Conservation (phyloP, 2,888 invertebrate genomes). For the Petrophora chlorosata region DNA sequence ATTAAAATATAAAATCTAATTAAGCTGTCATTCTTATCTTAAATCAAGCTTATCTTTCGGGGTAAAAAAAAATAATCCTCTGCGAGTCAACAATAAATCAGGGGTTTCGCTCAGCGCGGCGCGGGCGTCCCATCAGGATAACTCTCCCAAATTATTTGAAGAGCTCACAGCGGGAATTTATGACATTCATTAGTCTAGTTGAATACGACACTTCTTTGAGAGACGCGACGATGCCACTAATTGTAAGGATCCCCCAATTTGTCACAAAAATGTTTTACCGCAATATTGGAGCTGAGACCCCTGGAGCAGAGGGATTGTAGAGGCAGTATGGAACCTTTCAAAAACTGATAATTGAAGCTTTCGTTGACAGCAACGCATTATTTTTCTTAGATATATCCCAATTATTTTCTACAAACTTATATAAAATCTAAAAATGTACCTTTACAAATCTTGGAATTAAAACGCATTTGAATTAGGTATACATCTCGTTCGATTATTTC, state of each 20-base stretch:
- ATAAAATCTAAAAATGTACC: too few relatives aligned
- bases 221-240: slow-evolving; percentile 68
- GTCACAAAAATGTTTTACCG: slow-evolving; percentile 61
- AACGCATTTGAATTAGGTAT: not conserved
- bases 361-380: not conserved
- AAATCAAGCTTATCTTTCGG: slow-evolving; percentile 19
- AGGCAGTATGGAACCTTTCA: slow-evolving; percentile 4
- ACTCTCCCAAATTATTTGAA: slow-evolving; percentile 64
- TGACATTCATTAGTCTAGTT: slow-evolving; percentile 73
- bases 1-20: too few relatives aligned
- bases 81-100: slow-evolving; percentile 36
- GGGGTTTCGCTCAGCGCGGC: slow-evolving; percentile 29
- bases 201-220: slow-evolving; percentile 73
- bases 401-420: not conserved
- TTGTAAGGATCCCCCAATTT: slow-evolving; percentile 72
- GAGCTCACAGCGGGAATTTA: slow-evolving; percentile 66
- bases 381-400: not conserved
- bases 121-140: slow-evolving; percentile 48
- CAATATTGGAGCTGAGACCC: slow-evolving; percentile 40
- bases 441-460: too few relatives aligned
- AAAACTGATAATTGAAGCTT: not conserved
- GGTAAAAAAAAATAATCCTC: slow-evolving; percentile 28
- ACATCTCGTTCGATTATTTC: not conserved
- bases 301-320: slow-evolving; percentile 16
- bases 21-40: slow-evolving; percentile 16